A percentile compares a stretch with the other conserved stretches of the same genome.
Evolutionary conservation across 2,888 invertebrate genomes (phyloP).

Genomic region (Dryadula phaetusa): DNA sequence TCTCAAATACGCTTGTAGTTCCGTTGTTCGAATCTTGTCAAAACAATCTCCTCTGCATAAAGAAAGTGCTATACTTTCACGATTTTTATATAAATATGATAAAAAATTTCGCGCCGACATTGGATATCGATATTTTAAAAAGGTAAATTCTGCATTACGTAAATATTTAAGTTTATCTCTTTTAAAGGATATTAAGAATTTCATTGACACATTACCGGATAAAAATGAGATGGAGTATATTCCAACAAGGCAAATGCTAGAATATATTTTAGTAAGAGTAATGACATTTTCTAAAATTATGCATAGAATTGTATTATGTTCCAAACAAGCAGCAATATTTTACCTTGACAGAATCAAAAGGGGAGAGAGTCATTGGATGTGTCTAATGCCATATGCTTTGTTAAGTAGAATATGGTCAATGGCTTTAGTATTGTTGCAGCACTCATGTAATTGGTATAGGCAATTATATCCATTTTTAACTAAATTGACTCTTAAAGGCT

Average conservation of each 20-base stretch:
- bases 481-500: slow-evolving; percentile 71
- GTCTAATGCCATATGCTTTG: slow-evolving; percentile 81
- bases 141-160: slow-evolving; percentile 78
- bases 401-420: slow-evolving; percentile 83
- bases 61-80: slow-evolving; percentile 82
- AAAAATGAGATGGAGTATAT: slow-evolving; percentile 56
- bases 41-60: slow-evolving; percentile 78
- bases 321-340: slow-evolving; percentile 76
- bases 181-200: slow-evolving; percentile 71
- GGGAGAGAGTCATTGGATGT: slow-evolving; percentile 84
- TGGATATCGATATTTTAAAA: slow-evolving; percentile 81
- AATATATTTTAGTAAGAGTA: slow-evolving; percentile 81
- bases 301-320: slow-evolving; percentile 74
- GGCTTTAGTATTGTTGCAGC: slow-evolving; percentile 72
- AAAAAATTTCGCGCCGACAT: slow-evolving; percentile 85
- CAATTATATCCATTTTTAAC: slow-evolving; percentile 66
- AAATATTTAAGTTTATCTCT: slow-evolving; percentile 78
- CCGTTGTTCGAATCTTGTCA: slow-evolving; percentile 61
- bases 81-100: slow-evolving; percentile 84
- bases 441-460: slow-evolving; percentile 80
- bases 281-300: slow-evolving; percentile 84
- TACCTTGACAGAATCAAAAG: slow-evolving; percentile 78
- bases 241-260: slow-evolving; percentile 85
- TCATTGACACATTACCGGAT: slow-evolving; percentile 61
- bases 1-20: slow-evolving; percentile 58